These are phyloP conservation scores for Aurelia aurita DNA, from an alignment of 30 jellyfish, hydroid and myxozoan species.

Conservation along the genomic window DNA sequence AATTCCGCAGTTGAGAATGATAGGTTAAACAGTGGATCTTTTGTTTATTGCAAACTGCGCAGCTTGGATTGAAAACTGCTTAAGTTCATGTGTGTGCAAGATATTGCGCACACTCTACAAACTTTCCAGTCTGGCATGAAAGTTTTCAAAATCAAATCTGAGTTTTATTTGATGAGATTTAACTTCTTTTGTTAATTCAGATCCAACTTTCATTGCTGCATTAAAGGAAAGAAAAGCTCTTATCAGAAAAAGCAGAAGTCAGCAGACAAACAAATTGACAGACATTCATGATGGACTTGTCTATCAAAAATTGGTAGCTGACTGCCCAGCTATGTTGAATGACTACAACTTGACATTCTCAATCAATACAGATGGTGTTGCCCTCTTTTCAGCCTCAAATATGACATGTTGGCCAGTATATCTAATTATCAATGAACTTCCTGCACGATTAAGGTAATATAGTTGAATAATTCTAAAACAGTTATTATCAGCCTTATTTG, in stretches of 20 bases:
- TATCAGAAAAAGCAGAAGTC: conserved; percentile 18
- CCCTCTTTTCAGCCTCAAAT: conserved; percentile 13
- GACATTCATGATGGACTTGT: conserved; percentile 19
- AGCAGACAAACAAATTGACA: conserved; percentile 3
- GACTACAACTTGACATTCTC: conserved; percentile 16
- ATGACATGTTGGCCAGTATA: conserved; percentile 1
- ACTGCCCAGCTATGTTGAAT: conserved; percentile 15
- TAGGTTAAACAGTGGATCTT: no score
- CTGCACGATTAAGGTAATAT: no score
- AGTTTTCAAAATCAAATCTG: no score
- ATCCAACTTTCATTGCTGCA: conserved; percentile 14
- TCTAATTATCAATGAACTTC: neutral
- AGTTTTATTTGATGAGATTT: conserved; percentile 8
- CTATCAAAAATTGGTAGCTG: conserved; percentile 8
- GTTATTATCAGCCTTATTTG: no score
- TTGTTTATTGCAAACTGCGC: no score
- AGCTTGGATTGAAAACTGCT: no score
- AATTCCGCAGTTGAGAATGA: no score
- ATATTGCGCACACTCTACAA: no score
- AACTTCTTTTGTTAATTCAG: neutral
- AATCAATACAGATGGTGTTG: conserved; percentile 17
- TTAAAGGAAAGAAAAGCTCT: conserved; percentile 2
- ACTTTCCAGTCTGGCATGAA: no score
- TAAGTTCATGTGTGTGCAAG: no score
- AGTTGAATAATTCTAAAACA: no score